A percentile compares a stretch with the other conserved stretches of the same genome.
Conservation (phyloP, 2,888 invertebrate species). For the Prosapia bicincta region DNA sequence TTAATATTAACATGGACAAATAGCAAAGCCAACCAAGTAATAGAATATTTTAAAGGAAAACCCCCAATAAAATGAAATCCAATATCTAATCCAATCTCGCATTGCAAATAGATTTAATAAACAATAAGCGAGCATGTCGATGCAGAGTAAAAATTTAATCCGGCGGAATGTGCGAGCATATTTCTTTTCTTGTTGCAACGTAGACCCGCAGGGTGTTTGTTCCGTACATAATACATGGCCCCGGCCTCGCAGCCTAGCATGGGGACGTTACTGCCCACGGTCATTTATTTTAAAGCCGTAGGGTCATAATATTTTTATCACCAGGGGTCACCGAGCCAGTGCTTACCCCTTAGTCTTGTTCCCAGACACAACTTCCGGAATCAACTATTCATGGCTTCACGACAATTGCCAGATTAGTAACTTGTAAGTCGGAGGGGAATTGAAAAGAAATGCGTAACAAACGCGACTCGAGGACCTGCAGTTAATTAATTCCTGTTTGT, state of each 20-base stretch:
- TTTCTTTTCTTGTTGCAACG: background rate
- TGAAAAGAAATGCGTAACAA: background rate
- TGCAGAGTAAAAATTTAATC: background rate
- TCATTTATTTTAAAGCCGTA: conserved; percentile 17
- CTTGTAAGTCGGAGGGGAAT: background rate
- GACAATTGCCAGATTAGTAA: background rate
- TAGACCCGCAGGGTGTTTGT: background rate
- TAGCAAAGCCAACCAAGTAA: too few relatives aligned
- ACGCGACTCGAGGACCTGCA: background rate
- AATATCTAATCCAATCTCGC: background rate
- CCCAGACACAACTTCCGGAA: background rate
- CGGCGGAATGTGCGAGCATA: background rate
- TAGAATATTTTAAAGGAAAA: too few relatives aligned
- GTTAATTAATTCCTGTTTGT: background rate
- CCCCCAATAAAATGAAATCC: too few relatives aligned
- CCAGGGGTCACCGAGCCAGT: conserved; percentile 8
- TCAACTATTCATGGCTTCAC: background rate
- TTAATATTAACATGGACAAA: too few relatives aligned
- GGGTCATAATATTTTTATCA: conserved; percentile 18
- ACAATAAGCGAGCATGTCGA: background rate
- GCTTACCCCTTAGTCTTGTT: conserved; percentile 5
- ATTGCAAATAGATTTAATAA: background rate
- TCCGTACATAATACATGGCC: background rate
- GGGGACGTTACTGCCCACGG: conserved; percentile 18
- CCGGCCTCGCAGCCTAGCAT: background rate